phyloP scores from a whole-genome alignment of 2,113 vertebrate species.

The Turdus rufiventris region DNA sequence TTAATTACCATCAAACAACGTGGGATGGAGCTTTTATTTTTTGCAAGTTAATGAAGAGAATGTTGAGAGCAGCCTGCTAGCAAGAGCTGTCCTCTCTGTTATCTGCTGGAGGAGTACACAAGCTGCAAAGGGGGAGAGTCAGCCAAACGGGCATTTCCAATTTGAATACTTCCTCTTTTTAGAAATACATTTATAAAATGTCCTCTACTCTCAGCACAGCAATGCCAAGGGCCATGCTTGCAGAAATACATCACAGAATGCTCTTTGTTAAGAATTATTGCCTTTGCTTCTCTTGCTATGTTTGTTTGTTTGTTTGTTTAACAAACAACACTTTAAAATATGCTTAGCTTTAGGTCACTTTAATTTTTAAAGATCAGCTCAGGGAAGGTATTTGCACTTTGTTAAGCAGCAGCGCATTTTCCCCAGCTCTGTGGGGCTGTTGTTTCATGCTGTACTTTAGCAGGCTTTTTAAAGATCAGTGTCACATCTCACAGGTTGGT shows the following conservation, averaged over 20 bases:
- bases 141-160: background rate
- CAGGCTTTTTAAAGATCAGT: background rate
- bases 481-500: background rate
- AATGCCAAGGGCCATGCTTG: background rate
- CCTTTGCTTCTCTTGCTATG: background rate
- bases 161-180: background rate
- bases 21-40: background rate
- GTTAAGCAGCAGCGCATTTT: background rate
- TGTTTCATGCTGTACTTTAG: background rate
- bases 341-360: background rate
- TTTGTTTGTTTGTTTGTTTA: background rate
- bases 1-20: background rate
- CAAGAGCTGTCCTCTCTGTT: background rate
- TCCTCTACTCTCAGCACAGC: background rate
- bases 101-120: background rate
- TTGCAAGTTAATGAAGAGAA: background rate
- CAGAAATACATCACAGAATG: background rate
- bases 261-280: background rate
- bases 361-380: background rate
- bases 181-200: background rate
- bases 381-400: background rate
- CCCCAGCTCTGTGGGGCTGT: background rate
- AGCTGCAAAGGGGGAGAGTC: background rate
- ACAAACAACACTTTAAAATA: background rate
- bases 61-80: constrained; percentile 9